Conservation (phyloP, 2,888 invertebrate genomes). For the Darwinula stevensoni region DNA sequence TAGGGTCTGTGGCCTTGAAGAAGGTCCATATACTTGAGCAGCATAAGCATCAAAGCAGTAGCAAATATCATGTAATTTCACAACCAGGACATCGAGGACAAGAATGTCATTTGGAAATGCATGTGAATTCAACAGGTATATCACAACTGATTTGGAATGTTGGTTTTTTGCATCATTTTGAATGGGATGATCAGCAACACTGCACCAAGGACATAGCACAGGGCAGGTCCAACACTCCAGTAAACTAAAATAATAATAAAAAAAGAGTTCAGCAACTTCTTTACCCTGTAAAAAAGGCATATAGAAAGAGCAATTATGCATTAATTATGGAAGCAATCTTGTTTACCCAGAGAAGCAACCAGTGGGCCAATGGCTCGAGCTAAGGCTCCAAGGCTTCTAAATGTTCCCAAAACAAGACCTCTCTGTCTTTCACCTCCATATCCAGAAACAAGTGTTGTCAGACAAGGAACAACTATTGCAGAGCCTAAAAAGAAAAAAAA, state of each 20-base stretch:
- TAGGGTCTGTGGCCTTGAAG: too few relatives aligned
- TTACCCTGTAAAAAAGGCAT: not conserved
- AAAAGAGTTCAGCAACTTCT: not conserved
- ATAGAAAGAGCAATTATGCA: not conserved
- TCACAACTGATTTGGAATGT: too few relatives aligned
- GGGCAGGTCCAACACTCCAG: not conserved
- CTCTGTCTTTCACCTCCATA: conserved; percentile 53
- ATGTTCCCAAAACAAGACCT: conserved; percentile 72
- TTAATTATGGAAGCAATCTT: too few relatives aligned
- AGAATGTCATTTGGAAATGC: too few relatives aligned
- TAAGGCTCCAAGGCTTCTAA: conserved; percentile 73
- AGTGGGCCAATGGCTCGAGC: conserved; percentile 82
- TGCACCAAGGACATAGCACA: not conserved
- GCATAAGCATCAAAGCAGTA: too few relatives aligned
- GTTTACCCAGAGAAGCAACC: too few relatives aligned
- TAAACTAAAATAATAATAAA: not conserved
- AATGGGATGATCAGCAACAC: not conserved
- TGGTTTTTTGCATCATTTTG: too few relatives aligned
- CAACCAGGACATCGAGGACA: too few relatives aligned
- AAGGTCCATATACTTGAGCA: too few relatives aligned
- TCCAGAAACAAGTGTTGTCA: conserved; percentile 69
- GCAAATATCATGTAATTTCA: too few relatives aligned
- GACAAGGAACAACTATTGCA: conserved; percentile 66
- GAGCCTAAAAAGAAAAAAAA: conserved; percentile 17
- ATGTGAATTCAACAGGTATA: too few relatives aligned